Evolutionary conservation across 1,140 invertebrate species (phyloP), one percentile per base, ranked within the genome.

Genomic region (Oppia nitens): DNA sequence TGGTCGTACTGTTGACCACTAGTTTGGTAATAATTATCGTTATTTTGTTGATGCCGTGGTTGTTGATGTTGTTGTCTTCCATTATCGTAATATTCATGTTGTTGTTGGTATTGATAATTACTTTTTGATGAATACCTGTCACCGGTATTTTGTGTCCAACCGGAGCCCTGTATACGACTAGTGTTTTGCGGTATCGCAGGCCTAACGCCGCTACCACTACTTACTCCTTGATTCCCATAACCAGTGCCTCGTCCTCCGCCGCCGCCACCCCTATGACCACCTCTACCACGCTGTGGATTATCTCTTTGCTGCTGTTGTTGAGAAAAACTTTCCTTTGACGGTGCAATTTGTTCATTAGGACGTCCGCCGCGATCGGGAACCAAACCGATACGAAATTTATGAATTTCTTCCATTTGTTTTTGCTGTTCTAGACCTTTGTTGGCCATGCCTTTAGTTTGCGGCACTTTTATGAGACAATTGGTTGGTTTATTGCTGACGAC

Each of bases 281-380:
- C 57, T 11, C 57, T 12, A 26, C 57, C 51, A 14, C 28, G 21
- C 25, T 24, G 17, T 1, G 56, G 11, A 47, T 40, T 47, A 2
- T 59, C 52, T 47, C 57, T 52, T 53, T 54, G 57, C 9, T 3
- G 17, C 40, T 57, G n/a, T 54, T 52, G 45, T 2, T 52, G 24
- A 49, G 24, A 20, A 20, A 58, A 59, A 6, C 29, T 60, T 29
- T 60, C 60, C 28, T 62, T 52, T 3, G n/a, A 3, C 4, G 57
- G 57, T 20, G 23, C 9, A 9, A 23, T n/a, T 17, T 59, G 52
- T 32, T 62, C 61, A 14, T 53, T 2, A 2, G 61, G 51, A 24
- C 61, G 32, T n/a, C 61, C 61, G 21, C 61, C 61, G 26, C 61
- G 52, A 53, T 62, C 61, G 1, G 61, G 61, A n/a, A 62, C 61